These are phyloP conservation scores for Heliothis peltigera DNA, from an alignment of 2,888 invertebrate species.

Conservation along the genomic window DNA sequence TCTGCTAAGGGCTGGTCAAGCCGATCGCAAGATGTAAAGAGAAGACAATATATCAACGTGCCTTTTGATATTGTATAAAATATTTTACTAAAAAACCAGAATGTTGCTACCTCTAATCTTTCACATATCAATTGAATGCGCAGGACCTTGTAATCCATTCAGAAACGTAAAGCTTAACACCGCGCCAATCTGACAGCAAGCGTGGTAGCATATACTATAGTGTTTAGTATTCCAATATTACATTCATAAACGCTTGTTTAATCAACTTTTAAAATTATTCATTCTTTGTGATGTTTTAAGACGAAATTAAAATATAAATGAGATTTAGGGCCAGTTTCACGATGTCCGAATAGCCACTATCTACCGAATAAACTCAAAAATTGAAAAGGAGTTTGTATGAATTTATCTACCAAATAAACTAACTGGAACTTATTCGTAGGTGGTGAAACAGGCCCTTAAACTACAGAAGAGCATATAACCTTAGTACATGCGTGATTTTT, in stretches of 20 bases:
- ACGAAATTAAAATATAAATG: background rate
- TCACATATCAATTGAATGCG: slow-evolving; percentile 1
- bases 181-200: slow-evolving; percentile 20
- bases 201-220: slow-evolving; percentile 18
- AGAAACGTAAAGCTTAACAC: background rate
- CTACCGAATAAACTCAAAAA: too few relatives aligned
- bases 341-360: too few relatives aligned
- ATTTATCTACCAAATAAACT: too few relatives aligned
- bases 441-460: too few relatives aligned
- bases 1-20: too few relatives aligned
- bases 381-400: too few relatives aligned
- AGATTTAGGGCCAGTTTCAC: too few relatives aligned
- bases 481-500: background rate
- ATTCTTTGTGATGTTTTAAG: slow-evolving; percentile 17
- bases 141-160: slow-evolving; percentile 2
- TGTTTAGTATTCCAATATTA: slow-evolving; percentile 24
- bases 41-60: too few relatives aligned
- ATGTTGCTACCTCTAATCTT: background rate
- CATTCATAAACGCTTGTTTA: slow-evolving; percentile 52
- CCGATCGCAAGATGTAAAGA: too few relatives aligned
- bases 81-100: background rate
- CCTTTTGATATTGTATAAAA: background rate
- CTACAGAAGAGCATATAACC: background rate
- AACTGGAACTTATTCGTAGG: too few relatives aligned
- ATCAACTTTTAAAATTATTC: slow-evolving; percentile 8